Evolutionary conservation across 2,797 vertebrate genomes (phyloP), one percentile per base, ranked within the genome.

Genomic region (Sebastes jordani): DNA sequence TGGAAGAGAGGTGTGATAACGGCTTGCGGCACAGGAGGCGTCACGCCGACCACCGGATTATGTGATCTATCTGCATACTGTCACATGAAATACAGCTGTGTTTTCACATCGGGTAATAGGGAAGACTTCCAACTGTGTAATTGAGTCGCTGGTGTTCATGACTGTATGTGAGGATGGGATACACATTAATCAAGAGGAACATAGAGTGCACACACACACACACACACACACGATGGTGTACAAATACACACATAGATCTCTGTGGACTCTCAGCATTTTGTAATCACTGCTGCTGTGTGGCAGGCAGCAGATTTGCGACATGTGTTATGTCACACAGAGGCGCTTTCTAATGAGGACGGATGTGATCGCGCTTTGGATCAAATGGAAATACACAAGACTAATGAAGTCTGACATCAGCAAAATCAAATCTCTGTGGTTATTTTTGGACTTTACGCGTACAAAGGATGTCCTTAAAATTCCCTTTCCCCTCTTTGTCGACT

Each of bases 311-410:
- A 89, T 92, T 81, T 85, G 71, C 74, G 81, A 82, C 71, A 60
- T 32, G 69, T 66, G 71, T 83, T 75, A 72, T 84, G 84, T 88
- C 86, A 86, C 76, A 70, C 22, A 11, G 66, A 80, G 74, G 14
- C 2, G 20, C 82, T 81, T 76, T 86, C 80, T 86, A 86, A 89
- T 78, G 77, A 91, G 74, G 76, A 85, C 5, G 22, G 81, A 85
- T 85, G 77, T 54, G 76, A 84, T 70, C 2, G 4, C 7, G 23
- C 63, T 71, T 27, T 8, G 67, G 68, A 71, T 81, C 65, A 86
- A 88, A 83, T 22, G 36, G 54, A 75, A 79, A 81, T 29, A 49
- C 11, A 64, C 63, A 66, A 66, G 52, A 78, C 69, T 71, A 83
- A 82, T 86, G 82, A 85, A 63, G 79, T 64, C 71, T 81, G 85